phyloP scores from a whole-genome alignment of 1,140 invertebrate species.

The Epicauta chinensis region DNA sequence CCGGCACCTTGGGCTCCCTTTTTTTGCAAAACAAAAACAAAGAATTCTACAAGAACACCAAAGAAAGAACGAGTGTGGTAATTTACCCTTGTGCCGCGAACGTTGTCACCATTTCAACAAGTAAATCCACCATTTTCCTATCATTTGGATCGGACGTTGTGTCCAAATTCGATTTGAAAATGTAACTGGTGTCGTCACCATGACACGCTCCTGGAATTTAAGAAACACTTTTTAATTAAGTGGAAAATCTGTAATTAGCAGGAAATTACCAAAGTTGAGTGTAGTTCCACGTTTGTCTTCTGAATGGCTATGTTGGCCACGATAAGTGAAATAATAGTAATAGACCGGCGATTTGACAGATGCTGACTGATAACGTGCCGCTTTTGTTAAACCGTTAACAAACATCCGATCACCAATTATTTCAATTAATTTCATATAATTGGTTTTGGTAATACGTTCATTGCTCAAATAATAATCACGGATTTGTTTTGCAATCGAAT shows the following conservation, averaged over 20 bases:
- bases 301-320: constrained; percentile 29
- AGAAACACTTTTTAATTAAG: neutral
- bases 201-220: constrained; percentile 20
- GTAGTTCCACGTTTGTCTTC: constrained; percentile 17
- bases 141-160: neutral
- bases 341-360: constrained; percentile 51
- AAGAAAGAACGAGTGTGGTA: no score
- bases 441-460: constrained; percentile 19
- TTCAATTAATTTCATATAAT: constrained; percentile 34
- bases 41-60: neutral
- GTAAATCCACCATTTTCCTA: constrained; percentile 7
- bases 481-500: constrained; percentile 28
- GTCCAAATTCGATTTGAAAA: constrained; percentile 6
- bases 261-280: constrained; percentile 28
- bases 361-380: constrained; percentile 49
- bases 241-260: neutral
- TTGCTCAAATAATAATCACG: constrained; percentile 28
- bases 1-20: constrained; percentile 1
- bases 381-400: constrained; percentile 48
- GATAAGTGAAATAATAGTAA: constrained; percentile 53
- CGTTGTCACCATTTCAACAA: constrained; percentile 5
- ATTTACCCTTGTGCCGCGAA: constrained; percentile 3
- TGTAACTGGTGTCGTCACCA: constrained; percentile 33
- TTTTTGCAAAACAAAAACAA: neutral
- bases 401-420: constrained; percentile 56